phyloP scores from a whole-genome alignment of 1,140 invertebrate species.

The Chrysomallon squamiferum region DNA sequence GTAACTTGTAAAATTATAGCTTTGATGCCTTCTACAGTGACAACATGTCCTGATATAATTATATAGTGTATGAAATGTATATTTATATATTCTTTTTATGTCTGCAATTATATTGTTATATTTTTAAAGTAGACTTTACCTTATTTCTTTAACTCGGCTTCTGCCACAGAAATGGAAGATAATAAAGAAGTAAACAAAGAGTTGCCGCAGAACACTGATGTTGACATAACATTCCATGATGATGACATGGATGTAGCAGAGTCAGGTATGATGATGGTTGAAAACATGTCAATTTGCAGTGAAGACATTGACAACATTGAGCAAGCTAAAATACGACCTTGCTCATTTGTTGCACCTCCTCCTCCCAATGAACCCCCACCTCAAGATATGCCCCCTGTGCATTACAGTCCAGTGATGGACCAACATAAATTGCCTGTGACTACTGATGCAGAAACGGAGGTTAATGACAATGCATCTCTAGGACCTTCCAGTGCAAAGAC shows the following conservation, averaged over 20 bases:
- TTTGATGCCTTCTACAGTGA: no score
- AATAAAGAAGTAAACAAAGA: no score
- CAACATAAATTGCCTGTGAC: neutral
- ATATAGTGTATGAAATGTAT: no score
- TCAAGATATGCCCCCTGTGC: slow-evolving; percentile 25
- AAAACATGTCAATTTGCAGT: slow-evolving; percentile 38
- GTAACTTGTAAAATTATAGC: no score
- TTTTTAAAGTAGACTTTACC: no score
- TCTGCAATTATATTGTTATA: no score
- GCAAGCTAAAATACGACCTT: slow-evolving; percentile 25
- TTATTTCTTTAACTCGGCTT: no score
- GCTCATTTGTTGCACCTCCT: slow-evolving; percentile 49
- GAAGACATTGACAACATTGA: slow-evolving; percentile 40
- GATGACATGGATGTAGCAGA: slow-evolving; percentile 4
- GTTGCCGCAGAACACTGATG: no score
- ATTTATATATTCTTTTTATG: no score
- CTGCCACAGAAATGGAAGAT: no score
- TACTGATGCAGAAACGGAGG: slow-evolving; percentile 25
- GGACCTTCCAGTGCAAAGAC: slow-evolving; percentile 40
- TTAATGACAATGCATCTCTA: slow-evolving; percentile 39
- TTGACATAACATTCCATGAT: no score
- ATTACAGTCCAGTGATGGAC: slow-evolving; percentile 23
- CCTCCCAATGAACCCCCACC: slow-evolving; percentile 51
- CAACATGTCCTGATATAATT: no score
- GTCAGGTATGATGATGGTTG: slow-evolving; percentile 36